Evolutionary conservation across 2,113 vertebrate genomes (phyloP), one percentile per base, ranked within the genome.

Genomic region (Nasalis larvatus): DNA sequence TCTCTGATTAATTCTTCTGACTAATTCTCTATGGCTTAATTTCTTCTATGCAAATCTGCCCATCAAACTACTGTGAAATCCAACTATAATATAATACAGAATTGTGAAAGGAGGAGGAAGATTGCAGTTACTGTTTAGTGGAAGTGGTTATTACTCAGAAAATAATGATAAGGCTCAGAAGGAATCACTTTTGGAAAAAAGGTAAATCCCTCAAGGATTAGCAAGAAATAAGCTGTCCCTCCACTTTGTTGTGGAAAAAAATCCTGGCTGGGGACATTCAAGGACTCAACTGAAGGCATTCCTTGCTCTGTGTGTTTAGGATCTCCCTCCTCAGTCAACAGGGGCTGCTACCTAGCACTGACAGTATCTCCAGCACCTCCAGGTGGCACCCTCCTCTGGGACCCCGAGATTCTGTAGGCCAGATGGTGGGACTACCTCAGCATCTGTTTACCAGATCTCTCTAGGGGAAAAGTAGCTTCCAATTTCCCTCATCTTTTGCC

Each of bases 1-100:
- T 93, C 14, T 91, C 49, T 97, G 63, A 95, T 89, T 71, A 92
- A 94, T 81, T 97, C 56, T 94, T 94, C 93, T 96, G 56, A 84
- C 35, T 56, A 81, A 88, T 85, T 86, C 47, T 83, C 80, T 69
- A 35, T 83, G 56, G 56, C 63, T 95, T 85, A 25, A 6, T 81
- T 81, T 96, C 76, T 96, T 71, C 63, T 25, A 58, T 23, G 42
- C 56, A 96, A 45, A 92, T 60, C n/a, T 92, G 23, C n/a, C 60
- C 30, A 8, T 83, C 56, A 84, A 85, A 27, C 45, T 87, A 87
- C 45, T 86, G 25, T 77, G 35, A 69, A 78, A 10, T 21, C 66
- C 68, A 86, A 69, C 18, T 35, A 37, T 37, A 27, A 80, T 71
- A 9, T 52, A 56, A 76, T 32, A 35, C 0, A 78, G 35, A 54